These are phyloP conservation scores for Acarapis woodi DNA, from an alignment of 1,140 invertebrate genomes.

Conservation along the genomic window DNA sequence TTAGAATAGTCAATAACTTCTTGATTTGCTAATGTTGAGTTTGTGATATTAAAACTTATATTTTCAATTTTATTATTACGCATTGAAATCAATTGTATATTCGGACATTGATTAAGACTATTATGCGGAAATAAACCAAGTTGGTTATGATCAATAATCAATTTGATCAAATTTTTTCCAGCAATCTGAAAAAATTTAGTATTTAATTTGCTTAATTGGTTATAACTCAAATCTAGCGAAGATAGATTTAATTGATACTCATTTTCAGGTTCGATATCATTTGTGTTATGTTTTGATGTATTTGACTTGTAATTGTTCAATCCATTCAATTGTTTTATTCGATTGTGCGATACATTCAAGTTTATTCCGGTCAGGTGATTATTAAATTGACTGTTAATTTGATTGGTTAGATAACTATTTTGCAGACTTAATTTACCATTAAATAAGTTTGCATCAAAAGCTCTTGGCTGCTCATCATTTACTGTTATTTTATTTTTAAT, in stretches of 20 bases:
- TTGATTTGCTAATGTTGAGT: too few species aligned
- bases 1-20: background rate
- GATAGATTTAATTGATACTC: background rate
- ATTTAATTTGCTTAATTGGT: background rate
- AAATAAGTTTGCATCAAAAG: too few species aligned
- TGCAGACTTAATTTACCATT: too few species aligned
- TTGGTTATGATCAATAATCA: too few species aligned
- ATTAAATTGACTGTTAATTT: background rate
- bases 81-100: slow-evolving; percentile 24
- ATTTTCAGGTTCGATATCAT: background rate
- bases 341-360: background rate
- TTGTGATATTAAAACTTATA: too few species aligned
- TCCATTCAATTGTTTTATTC: background rate
- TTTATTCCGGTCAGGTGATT: background rate
- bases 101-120: background rate
- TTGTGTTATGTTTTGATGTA: background rate
- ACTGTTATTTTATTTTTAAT: background rate
- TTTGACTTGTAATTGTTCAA: background rate
- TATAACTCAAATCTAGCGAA: background rate
- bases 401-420: background rate
- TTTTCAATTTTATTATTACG: slow-evolving; percentile 31
- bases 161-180: background rate
- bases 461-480: background rate
- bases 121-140: too few species aligned
- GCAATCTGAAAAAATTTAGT: background rate